Evolutionary conservation across 2,797 vertebrate species (phyloP).

Genomic region (Thunnus albacares): DNA sequence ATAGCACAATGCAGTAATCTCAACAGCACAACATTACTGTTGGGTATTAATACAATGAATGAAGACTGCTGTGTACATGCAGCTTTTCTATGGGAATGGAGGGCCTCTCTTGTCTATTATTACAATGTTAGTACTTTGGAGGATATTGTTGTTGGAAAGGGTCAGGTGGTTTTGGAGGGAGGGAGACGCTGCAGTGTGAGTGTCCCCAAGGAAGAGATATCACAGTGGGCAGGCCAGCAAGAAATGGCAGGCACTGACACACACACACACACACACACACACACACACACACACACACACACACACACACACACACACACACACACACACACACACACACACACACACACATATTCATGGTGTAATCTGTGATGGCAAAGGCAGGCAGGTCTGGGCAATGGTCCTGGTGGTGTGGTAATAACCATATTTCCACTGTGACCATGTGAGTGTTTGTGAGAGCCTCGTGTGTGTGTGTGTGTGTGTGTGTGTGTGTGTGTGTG

Average conservation of each 20-base stretch:
- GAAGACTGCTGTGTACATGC: constrained; percentile 46
- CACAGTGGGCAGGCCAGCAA: constrained; percentile 75
- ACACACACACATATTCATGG: constrained; percentile 64
- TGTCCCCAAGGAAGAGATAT: constrained; percentile 75
- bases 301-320: constrained; percentile 50
- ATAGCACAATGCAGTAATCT: constrained; percentile 59
- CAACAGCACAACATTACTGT: constrained; percentile 30
- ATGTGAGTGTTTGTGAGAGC: constrained; percentile 34
- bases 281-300: constrained; percentile 34
- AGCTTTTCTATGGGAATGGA: constrained; percentile 60
- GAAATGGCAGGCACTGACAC: constrained; percentile 57
- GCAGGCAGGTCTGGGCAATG: constrained; percentile 77
- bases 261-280: constrained; percentile 19
- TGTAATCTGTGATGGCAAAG: constrained; percentile 83
- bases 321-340: constrained; percentile 16
- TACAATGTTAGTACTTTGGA: constrained; percentile 61
- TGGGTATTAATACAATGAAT: constrained; percentile 65
- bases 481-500: constrained; percentile 57
- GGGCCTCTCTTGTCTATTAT: constrained; percentile 40
- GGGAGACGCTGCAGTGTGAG: constrained; percentile 40
- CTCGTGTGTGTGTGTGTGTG: constrained; percentile 13
- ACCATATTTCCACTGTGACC: constrained; percentile 75
- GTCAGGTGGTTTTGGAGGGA: constrained; percentile 65
- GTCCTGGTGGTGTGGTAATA: constrained; percentile 78
- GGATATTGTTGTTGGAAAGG: constrained; percentile 63